These are phyloP conservation scores for Odobenus rosmarus DNA, from an alignment of 2,113 vertebrate species.

Conservation along the genomic window DNA sequence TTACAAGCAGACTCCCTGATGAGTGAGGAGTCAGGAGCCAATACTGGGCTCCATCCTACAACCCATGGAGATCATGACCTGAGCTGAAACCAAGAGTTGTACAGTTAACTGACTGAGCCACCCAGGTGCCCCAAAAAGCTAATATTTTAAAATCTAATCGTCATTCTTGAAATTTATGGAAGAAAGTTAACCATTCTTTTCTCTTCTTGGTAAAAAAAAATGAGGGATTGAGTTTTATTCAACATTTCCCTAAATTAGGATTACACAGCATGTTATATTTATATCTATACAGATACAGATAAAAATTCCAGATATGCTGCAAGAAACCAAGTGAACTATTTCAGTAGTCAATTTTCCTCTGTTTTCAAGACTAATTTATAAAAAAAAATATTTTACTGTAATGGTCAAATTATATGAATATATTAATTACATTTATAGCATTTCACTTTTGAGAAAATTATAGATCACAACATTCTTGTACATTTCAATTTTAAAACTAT, in stretches of 20 bases:
- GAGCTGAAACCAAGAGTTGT: neutral
- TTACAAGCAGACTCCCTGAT: neutral
- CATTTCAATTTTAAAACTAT: neutral
- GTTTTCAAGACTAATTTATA: neutral
- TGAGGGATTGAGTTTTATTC: neutral
- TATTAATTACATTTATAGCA: neutral
- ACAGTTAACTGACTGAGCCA: neutral
- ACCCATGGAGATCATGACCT: neutral
- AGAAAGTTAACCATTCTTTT: neutral
- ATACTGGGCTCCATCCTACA: neutral
- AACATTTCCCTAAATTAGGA: neutral
- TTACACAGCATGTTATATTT: neutral
- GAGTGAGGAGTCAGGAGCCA: neutral
- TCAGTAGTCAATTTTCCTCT: neutral
- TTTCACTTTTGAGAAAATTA: neutral
- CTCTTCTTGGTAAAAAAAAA: neutral
- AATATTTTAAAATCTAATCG: neutral
- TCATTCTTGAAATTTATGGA: neutral
- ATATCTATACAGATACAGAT: neutral
- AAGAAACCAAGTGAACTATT: neutral
- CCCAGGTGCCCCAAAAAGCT: neutral
- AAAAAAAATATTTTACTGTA: neutral
- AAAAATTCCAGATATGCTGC: neutral
- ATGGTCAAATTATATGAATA: neutral
- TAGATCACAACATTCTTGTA: neutral